Base-by-base conservation (phyloP, 2,797 vertebrate species). In the Apodemus agrarius region DNA sequence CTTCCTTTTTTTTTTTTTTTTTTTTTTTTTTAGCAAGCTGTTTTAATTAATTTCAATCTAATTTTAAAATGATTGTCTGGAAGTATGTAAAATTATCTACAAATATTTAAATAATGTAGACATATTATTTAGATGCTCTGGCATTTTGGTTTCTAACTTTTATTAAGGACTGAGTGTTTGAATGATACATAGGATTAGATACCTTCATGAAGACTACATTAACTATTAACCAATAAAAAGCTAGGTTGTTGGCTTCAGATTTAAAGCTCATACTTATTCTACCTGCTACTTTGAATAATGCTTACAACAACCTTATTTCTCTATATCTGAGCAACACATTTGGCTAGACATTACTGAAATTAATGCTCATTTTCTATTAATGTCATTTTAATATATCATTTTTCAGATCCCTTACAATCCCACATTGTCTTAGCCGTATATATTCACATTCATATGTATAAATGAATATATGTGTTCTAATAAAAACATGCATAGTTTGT, bases 31-130 rank as follows among this genome's bases (percentile, higher is more conserved):
- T 13, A 37, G 80, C 92, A 85, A 54, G 16, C 6, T 67, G 13
- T 90, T 96, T 96, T 76, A 80, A 91, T 84, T 1, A 29, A 85
- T 54, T 90, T 94, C n/a, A 57, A 86, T 96, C 67, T 94, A 40
- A 65, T 94, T 74, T 97, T 90, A 82, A 93, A 94, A 83, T 96
- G 76, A 59, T 90, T 88, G 31, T 63, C 74, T 88, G 59, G 34
- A 83, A 79, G 16, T 40, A 22, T 74, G 59, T 89, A 19, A 92
- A 93, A 72, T 89, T 95, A 63, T 59, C 43, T 87, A 12, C 84
- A 94, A 94, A 43, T 94, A 90, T 84, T 78, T 84, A 37, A 82
- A 13, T 57, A 52, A 6, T 94, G 78, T 93, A 11, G 81, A 46
- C 6, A 69, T 24, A 94, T 16, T 3, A 59, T 78, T 87, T 85